These are phyloP conservation scores for Scleropages formosus DNA, from an alignment of 2,797 vertebrate species.

Conservation along the genomic window DNA sequence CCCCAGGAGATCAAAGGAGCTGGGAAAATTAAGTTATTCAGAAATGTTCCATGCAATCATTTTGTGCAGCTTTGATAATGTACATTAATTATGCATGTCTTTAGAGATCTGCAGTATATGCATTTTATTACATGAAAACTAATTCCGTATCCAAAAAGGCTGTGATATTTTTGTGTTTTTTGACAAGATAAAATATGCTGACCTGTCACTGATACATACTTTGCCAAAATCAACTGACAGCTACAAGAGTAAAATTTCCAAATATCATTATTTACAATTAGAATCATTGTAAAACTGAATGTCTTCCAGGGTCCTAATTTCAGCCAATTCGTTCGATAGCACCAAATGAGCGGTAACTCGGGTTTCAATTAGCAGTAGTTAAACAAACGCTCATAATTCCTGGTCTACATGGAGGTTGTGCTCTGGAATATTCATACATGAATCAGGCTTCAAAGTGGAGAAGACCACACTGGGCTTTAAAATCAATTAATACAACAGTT, in stretches of 20 bases:
- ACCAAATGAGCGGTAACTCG: neutral
- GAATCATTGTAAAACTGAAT: neutral
- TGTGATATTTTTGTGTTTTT: neutral
- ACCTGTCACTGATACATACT: neutral
- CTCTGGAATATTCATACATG: neutral
- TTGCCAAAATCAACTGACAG: neutral
- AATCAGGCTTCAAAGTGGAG: no score
- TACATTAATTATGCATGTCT: slow-evolving; percentile 28
- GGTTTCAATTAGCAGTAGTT: neutral
- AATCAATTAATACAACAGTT: neutral
- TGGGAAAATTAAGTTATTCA: slow-evolving; percentile 32
- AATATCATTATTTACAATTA: neutral
- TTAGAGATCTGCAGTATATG: slow-evolving; percentile 23
- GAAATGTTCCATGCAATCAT: slow-evolving; percentile 27
- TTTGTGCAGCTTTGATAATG: slow-evolving; percentile 26
- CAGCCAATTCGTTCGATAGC: neutral
- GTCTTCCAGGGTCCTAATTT: neutral
- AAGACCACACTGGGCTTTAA: neutral
- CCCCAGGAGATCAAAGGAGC: slow-evolving; percentile 24
- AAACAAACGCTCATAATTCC: neutral
- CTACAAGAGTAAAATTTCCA: neutral
- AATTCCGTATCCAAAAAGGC: slow-evolving; percentile 4
- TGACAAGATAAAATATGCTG: neutral
- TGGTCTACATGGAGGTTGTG: neutral
- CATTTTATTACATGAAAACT: slow-evolving; percentile 23